Conservation (phyloP, 2,797 vertebrate species). For the Pseudomugil tenellus region DNA sequence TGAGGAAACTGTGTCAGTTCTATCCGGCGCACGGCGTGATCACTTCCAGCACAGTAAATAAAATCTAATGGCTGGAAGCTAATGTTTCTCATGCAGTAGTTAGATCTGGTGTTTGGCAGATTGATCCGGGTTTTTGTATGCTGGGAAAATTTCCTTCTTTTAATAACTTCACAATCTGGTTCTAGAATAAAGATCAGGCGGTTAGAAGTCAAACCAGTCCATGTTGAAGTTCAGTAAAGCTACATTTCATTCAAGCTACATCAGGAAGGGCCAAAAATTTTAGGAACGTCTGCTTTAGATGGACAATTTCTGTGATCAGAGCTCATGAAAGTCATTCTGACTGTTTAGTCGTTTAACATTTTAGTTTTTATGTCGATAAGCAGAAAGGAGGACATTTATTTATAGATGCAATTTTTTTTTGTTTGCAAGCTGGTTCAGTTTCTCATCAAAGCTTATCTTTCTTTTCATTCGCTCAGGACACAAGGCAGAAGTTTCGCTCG, state of each 20-base stretch:
- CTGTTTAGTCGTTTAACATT: not conserved
- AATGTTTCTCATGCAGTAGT: not conserved
- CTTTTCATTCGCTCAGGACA: constrained; percentile 80
- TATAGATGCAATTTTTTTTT: not conserved
- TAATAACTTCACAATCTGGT: not conserved
- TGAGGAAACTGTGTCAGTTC: not conserved
- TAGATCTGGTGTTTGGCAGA: not conserved
- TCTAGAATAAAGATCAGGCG: constrained; percentile 5
- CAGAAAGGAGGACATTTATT: not conserved
- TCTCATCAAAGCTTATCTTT: not conserved
- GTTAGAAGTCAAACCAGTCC: not conserved
- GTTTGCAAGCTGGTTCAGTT: not conserved
- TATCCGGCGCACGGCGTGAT: constrained; percentile 12
- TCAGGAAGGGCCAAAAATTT: too few species aligned
- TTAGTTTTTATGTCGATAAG: not conserved
- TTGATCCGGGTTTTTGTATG: not conserved
- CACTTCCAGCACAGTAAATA: not conserved
- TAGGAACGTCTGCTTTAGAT: too few species aligned
- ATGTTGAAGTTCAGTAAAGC: not conserved
- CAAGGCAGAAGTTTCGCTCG: constrained; percentile 92
- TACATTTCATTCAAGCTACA: too few species aligned
- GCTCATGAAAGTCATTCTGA: not conserved
- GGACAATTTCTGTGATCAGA: not conserved
- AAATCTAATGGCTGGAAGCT: not conserved
- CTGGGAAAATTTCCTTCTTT: too few species aligned